phyloP scores from a whole-genome alignment of 2,113 vertebrate species.

The Aviceda subcristata region DNA sequence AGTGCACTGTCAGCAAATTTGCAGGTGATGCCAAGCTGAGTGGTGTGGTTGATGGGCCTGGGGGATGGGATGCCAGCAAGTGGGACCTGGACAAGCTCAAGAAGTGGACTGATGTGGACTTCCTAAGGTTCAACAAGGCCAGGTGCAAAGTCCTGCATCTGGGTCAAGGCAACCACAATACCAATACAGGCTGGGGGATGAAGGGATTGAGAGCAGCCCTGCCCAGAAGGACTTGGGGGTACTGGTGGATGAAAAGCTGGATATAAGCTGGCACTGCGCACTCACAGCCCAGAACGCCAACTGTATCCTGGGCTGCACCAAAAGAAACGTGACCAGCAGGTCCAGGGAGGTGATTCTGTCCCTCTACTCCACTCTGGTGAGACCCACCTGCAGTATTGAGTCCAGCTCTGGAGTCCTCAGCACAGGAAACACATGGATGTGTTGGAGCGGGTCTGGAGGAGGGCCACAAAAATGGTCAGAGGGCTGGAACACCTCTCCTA shows the following conservation, averaged over 20 bases:
- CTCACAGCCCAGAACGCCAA: background rate
- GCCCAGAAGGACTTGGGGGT: background rate
- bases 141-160: background rate
- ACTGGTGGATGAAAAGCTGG: background rate
- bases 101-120: background rate
- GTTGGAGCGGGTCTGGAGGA: background rate
- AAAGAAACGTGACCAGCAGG: rapidly evolving
- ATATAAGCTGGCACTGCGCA: rapidly evolving
- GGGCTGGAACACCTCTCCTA: background rate
- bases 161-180: background rate
- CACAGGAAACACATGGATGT: background rate
- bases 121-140: background rate
- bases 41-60: background rate
- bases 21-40: background rate
- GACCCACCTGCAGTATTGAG: background rate
- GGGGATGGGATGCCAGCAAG: background rate
- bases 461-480: background rate
- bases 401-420: background rate
- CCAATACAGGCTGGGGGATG: rapidly evolving
- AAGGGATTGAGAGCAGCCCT: background rate
- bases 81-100: background rate
- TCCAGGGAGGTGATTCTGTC: background rate
- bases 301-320: background rate
- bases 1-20: background rate
- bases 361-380: background rate